Evolutionary conservation across 2,888 invertebrate genomes (phyloP), one percentile per base, ranked within the genome.

Genomic region (Phaonia tiefii): DNA sequence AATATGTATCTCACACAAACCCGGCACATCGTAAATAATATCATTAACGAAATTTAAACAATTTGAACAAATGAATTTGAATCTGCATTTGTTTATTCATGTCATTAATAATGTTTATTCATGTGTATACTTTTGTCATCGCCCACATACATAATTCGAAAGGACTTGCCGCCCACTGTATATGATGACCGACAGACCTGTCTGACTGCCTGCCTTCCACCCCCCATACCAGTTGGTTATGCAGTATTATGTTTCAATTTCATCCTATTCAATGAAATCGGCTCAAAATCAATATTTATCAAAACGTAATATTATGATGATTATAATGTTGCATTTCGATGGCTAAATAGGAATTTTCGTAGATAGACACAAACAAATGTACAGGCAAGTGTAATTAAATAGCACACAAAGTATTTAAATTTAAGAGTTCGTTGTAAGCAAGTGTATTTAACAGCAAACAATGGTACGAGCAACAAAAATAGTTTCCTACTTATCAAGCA

Each of bases 191-290:
- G 54, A 22, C 25, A 4, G 44, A 44, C 44, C 4, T 10, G n/a
- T 44, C 44, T 2, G 44, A 22, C 15, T 10, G 22, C 11, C 51
- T n/a, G n/a, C n/a, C n/a, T n/a, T n/a, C n/a, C n/a, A n/a, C n/a
- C 49, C 4, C 20, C 17, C 20, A 44, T 5, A 44, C 44, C 2
- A n/a, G n/a, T 44, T 13, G 44, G 44, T 54, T 4, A 22, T 3
- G 4, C 51, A 54, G 13, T 17, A 26, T 25, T 70, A 25, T 22
- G 13, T 26, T 56, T 69, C 42, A 44, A 51, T 72, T 26, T 37
- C 58, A n/a, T 8, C 17, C 22, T 63, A 69, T 69, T 63, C 69
- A 69, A 79, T 69, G 54, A 44, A 67, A 73, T 63, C 63, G 46
- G n/a, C 20, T 65, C 8, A 70, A 65, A 66, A 66, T 65, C 71